Conservation (phyloP, 2,888 invertebrate species). For the Eucera pruinosa region DNA sequence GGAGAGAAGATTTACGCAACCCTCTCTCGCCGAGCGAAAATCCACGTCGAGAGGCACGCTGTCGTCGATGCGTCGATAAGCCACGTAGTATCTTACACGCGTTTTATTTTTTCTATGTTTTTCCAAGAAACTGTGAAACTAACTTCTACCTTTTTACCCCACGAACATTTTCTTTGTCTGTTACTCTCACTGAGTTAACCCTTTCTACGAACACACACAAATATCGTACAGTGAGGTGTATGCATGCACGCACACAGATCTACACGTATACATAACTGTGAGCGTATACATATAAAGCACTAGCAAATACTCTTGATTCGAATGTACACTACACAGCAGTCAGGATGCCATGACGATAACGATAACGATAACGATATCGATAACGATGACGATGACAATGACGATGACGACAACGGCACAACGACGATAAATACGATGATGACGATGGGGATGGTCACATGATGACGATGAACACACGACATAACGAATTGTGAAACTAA, state of each 20-base stretch:
- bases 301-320: slow-evolving; percentile 52
- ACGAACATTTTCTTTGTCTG: slow-evolving; percentile 29
- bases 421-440: slow-evolving; percentile 6
- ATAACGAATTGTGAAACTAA: slow-evolving; percentile 44
- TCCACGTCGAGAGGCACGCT: slow-evolving; percentile 73
- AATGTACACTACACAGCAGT: slow-evolving; percentile 55
- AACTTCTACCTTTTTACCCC: slow-evolving; percentile 66
- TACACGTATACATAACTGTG: slow-evolving; percentile 18
- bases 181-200: slow-evolving; percentile 63
- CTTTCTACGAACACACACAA: slow-evolving; percentile 60
- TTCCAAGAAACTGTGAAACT: slow-evolving; percentile 68
- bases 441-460: slow-evolving; percentile 14
- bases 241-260: slow-evolving; percentile 35
- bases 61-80: slow-evolving; percentile 74
- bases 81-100: slow-evolving; percentile 70
- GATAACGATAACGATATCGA: not conserved
- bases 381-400: too few relatives aligned
- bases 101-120: slow-evolving; percentile 45
- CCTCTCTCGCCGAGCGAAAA: slow-evolving; percentile 77
- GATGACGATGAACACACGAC: slow-evolving; percentile 37
- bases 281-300: slow-evolving; percentile 48
- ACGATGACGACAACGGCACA: slow-evolving; percentile 5
- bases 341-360: slow-evolving; percentile 14
- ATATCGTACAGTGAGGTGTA: slow-evolving; percentile 33
- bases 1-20: slow-evolving; percentile 81